Percentiles rank a stretch among this genome's conserved stretches.
Evolutionary conservation across 2,113 vertebrate genomes (phyloP).

Genomic region (Pogona vitticeps): DNA sequence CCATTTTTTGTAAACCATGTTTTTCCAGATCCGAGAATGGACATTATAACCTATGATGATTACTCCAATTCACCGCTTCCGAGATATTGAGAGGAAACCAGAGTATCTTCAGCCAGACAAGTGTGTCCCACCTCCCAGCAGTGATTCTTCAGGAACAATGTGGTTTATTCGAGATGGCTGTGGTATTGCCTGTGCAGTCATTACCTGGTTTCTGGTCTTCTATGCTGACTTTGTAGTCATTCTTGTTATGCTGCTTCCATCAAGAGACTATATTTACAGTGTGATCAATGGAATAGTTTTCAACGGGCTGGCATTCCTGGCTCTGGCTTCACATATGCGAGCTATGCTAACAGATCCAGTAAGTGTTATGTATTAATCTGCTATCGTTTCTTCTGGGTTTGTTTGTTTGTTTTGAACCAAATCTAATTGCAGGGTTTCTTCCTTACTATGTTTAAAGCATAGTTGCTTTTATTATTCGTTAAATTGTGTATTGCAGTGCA

Average conservation of each 20-base stretch:
- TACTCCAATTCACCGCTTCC: constrained; percentile 84
- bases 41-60: constrained; percentile 86
- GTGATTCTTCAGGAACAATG: constrained; percentile 79
- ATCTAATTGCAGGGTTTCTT: not conserved
- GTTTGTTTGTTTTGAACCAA: constrained; percentile 43
- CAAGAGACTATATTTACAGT: constrained; percentile 87
- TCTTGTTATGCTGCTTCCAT: constrained; percentile 94
- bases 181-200: constrained; percentile 91
- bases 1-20: not conserved
- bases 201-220: constrained; percentile 97
- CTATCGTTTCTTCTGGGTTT: constrained; percentile 53
- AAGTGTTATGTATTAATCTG: constrained; percentile 71
- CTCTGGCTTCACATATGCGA: constrained; percentile 91
- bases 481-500: not conserved
- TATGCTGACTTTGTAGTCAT: constrained; percentile 97
- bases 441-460: not conserved
- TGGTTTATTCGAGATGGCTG: constrained; percentile 98
- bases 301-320: constrained; percentile 91
- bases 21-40: constrained; percentile 84
- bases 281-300: constrained; percentile 91
- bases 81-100: constrained; percentile 95
- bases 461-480: not conserved
- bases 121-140: constrained; percentile 87
- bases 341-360: constrained; percentile 99
- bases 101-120: constrained; percentile 93